phyloP scores from a whole-genome alignment of 2,797 vertebrate species.

The Mormyrus proboscirostris region DNA sequence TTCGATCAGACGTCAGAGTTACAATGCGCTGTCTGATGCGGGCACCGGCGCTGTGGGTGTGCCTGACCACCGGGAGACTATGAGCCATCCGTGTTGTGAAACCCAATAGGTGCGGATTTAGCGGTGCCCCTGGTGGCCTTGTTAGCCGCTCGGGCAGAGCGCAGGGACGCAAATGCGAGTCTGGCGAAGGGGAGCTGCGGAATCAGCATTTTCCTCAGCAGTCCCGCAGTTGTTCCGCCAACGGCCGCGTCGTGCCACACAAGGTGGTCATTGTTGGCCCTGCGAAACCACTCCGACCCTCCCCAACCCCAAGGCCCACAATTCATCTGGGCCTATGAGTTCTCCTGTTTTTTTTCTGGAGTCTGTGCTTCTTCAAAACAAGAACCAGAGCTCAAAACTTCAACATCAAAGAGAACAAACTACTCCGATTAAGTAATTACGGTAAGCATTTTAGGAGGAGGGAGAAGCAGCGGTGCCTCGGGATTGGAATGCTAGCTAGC shows the following conservation, averaged over 20 bases:
- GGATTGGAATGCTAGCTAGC: neutral
- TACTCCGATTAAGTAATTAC: neutral
- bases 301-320: neutral
- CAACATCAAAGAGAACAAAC: neutral
- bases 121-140: neutral
- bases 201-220: constrained; percentile 11
- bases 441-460: neutral
- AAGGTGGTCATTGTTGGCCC: neutral
- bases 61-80: neutral
- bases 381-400: neutral
- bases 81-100: constrained; percentile 20
- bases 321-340: neutral
- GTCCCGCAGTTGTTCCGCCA: neutral
- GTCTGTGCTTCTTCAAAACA: neutral
- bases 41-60: neutral
- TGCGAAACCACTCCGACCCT: neutral
- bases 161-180: neutral
- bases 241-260: neutral
- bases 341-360: neutral
- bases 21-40: neutral
- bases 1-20: neutral
- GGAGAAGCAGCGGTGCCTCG: neutral
- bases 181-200: neutral
- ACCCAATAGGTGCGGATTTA: constrained; percentile 13
- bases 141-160: neutral